phyloP scores from a whole-genome alignment of 2,113 vertebrate genomes.

The Connochaetes taurinus region DNA sequence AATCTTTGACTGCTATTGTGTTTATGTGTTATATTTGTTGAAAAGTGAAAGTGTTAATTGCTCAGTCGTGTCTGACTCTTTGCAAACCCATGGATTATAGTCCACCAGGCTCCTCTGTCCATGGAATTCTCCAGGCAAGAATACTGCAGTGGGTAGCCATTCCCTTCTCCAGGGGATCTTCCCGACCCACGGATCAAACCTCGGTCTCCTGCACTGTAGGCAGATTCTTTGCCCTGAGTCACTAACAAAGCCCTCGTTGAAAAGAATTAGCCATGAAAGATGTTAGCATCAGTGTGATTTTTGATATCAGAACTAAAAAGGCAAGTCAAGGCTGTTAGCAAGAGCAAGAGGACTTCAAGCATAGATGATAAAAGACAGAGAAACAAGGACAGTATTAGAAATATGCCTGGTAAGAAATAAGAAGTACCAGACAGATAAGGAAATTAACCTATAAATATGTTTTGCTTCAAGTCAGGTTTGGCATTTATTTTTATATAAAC shows the following conservation, averaged over 20 bases:
- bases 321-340: neutral
- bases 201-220: neutral
- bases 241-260: neutral
- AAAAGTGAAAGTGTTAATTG: neutral
- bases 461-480: neutral
- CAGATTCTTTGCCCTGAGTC: neutral
- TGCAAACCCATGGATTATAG: neutral
- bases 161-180: neutral
- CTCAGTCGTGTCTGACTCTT: neutral
- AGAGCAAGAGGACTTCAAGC: neutral
- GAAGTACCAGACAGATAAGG: neutral
- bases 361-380: neutral
- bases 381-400: neutral
- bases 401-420: neutral
- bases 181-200: accelerated
- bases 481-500: constrained; percentile 32
- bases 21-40: neutral
- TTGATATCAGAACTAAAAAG: neutral
- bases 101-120: neutral
- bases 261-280: neutral
- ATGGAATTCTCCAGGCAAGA: neutral
- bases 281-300: neutral
- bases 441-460: neutral
- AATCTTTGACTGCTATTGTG: neutral
- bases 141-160: neutral